Evolutionary conservation across 2,888 invertebrate genomes (phyloP).

Genomic region (Tuberolachnus salignus): DNA sequence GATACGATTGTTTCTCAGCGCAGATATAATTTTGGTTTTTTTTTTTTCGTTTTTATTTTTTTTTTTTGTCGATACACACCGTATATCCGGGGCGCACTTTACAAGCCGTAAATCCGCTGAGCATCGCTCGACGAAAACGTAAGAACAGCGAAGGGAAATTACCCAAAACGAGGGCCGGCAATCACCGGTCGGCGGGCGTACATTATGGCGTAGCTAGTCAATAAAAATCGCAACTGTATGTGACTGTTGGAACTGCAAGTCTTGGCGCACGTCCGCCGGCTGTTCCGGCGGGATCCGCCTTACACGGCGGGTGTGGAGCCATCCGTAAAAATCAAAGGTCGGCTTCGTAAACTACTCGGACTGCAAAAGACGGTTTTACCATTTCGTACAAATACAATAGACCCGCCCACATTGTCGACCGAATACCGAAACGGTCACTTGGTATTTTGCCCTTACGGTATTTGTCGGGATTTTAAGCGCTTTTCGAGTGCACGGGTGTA

Average conservation of each 20-base stretch:
- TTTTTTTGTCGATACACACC: too few species aligned
- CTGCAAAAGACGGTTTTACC: constrained; percentile 51
- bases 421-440: constrained; percentile 14
- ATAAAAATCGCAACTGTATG: constrained; percentile 9
- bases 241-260: constrained; percentile 32
- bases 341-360: constrained; percentile 18
- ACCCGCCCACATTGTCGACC: constrained; percentile 33
- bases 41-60: too few species aligned
- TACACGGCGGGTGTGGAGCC: background rate
- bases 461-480: too few species aligned
- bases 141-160: background rate
- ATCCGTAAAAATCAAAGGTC: background rate
- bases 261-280: constrained; percentile 18
- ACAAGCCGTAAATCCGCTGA: too few species aligned
- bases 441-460: too few species aligned
- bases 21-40: too few species aligned
- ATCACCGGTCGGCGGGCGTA: too few species aligned
- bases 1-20: too few species aligned
- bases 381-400: background rate
- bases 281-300: constrained; percentile 12
- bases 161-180: too few species aligned
- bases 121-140: constrained; percentile 3
- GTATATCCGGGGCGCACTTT: too few species aligned
- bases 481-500: too few species aligned
- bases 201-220: background rate